Conservation (phyloP, 2,797 vertebrate genomes). For the Siniperca undulata region DNA sequence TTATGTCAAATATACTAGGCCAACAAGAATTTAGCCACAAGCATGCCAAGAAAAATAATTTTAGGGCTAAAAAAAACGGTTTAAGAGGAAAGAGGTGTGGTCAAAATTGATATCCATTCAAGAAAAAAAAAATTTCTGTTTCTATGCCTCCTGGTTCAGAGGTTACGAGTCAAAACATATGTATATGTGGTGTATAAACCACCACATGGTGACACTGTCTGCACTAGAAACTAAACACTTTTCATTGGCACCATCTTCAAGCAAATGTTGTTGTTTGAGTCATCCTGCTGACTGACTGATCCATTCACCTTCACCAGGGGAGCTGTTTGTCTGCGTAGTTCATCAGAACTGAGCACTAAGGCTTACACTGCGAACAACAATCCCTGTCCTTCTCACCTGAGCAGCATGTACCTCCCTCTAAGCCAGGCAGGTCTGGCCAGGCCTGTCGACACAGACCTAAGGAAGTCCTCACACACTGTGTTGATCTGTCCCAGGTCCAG, state of each 20-base stretch:
- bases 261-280: background rate
- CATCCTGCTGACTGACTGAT: background rate
- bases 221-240: background rate
- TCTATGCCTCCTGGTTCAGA: background rate
- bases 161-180: background rate
- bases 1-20: no score
- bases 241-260: background rate
- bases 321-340: background rate
- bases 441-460: conserved; percentile 89
- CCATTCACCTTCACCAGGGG: background rate
- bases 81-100: no score
- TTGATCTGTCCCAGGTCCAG: conserved; percentile 91
- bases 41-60: no score
- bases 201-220: background rate
- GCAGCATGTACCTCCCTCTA: conserved; percentile 93
- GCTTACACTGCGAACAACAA: background rate
- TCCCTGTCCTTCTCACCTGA: conserved; percentile 76
- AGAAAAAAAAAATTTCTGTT: background rate
- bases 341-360: background rate
- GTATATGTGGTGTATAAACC: background rate
- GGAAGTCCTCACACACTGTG: conserved; percentile 91
- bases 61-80: background rate
- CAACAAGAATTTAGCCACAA: no score
- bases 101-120: background rate
- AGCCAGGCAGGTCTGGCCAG: conserved; percentile 89